Conservation (phyloP, 1,140 invertebrate species). For the Subanguina moxae region DNA sequence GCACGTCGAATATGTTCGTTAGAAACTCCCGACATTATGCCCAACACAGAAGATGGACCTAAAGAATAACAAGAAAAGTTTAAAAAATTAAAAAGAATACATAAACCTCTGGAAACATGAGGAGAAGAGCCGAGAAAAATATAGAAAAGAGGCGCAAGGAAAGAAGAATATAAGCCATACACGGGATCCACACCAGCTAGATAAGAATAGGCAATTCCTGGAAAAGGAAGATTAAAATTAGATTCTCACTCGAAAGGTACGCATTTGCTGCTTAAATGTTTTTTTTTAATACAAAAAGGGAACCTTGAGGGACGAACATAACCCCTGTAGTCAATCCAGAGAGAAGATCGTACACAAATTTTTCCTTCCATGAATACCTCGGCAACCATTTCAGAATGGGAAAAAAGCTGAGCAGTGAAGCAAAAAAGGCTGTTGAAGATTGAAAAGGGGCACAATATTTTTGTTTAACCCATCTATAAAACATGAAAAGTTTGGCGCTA, state of each 20-base stretch:
- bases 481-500: too few relatives aligned
- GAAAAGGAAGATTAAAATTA: constrained; percentile 9
- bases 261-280: not conserved
- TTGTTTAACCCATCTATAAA: constrained; percentile 12
- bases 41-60: constrained; percentile 31
- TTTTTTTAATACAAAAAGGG: not conserved
- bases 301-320: constrained; percentile 42
- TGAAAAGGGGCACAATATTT: constrained; percentile 24
- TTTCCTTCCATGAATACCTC: constrained; percentile 19
- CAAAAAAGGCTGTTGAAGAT: constrained; percentile 9
- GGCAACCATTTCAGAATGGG: constrained; percentile 38
- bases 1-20: constrained; percentile 22
- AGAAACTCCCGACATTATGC: constrained; percentile 26
- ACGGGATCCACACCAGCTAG: constrained; percentile 62
- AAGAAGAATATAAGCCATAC: constrained; percentile 63
- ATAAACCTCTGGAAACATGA: constrained; percentile 56
- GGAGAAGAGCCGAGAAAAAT: constrained; percentile 61
- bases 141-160: constrained; percentile 63
- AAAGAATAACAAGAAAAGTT: constrained; percentile 12
- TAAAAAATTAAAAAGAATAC: not conserved
- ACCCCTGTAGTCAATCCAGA: constrained; percentile 38
- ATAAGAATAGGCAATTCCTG: constrained; percentile 62
- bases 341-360: constrained; percentile 27
- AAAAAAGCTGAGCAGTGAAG: constrained; percentile 30
- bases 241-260: not conserved